phyloP scores from a whole-genome alignment of 2,797 vertebrate genomes.

The Dendrocincla tyrannina region DNA sequence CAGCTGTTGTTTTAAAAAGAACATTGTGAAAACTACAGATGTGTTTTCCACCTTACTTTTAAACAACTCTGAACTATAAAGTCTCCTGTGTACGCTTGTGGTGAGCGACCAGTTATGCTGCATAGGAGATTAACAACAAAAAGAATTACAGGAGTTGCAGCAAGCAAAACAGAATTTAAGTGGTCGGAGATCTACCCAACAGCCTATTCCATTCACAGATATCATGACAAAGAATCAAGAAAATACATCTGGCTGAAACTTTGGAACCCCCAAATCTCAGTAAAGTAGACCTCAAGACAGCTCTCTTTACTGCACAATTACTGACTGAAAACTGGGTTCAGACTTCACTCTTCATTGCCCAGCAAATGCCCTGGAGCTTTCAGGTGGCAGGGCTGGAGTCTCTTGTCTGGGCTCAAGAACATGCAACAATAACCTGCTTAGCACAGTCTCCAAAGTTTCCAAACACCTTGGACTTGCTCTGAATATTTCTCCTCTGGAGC shows the following conservation, averaged over 20 bases:
- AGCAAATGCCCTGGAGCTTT: background rate
- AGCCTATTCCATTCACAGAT: background rate
- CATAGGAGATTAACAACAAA: background rate
- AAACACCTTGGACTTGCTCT: background rate
- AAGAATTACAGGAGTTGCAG: background rate
- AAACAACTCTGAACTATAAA: background rate
- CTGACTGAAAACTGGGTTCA: background rate
- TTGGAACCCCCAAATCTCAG: background rate
- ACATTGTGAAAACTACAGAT: background rate
- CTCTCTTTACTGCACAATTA: background rate
- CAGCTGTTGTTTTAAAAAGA: background rate
- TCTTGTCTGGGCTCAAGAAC: background rate
- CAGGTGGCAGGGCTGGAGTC: background rate
- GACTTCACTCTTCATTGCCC: background rate
- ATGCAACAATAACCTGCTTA: accelerated
- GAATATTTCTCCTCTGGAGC: background rate
- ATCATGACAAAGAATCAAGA: background rate
- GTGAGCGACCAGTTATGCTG: background rate
- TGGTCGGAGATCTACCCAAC: background rate
- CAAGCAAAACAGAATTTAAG: background rate
- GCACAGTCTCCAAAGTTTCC: background rate
- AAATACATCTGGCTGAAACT: background rate
- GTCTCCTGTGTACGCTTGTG: too few species aligned
- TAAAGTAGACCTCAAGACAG: background rate
- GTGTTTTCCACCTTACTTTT: background rate